phyloP scores from a whole-genome alignment of 1,140 invertebrate species.

The Araneus ventricosus region DNA sequence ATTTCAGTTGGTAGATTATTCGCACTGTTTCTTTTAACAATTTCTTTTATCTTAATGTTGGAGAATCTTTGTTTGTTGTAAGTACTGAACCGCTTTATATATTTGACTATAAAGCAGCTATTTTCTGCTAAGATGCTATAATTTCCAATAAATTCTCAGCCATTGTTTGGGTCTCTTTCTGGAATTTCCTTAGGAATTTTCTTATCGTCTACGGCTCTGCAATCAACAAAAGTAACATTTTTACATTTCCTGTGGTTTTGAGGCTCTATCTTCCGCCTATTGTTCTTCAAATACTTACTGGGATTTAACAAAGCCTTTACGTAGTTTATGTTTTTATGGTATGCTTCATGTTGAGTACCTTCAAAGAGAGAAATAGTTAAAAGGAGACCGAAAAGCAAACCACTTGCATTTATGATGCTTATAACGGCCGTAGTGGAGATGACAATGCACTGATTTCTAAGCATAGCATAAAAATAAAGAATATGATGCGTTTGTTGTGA shows the following conservation, averaged over 20 bases:
- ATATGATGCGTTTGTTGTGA: no score
- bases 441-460: background rate
- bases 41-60: no score
- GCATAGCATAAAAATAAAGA: background rate
- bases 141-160: no score
- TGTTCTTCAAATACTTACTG: background rate
- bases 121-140: no score
- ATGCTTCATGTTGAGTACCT: background rate
- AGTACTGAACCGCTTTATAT: no score
- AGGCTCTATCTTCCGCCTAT: background rate
- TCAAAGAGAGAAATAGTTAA: background rate
- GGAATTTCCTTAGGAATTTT: no score
- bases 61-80: no score
- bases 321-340: background rate
- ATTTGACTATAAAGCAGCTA: no score
- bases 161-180: no score
- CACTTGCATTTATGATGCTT: background rate
- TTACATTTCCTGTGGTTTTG: background rate
- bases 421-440: background rate
- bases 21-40: no score
- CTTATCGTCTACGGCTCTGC: no score
- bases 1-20: no score
- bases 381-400: background rate
- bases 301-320: background rate
- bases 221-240: background rate